Percentiles rank a stretch among this genome's conserved stretches.
phyloP scores from a whole-genome alignment of 2,797 vertebrate species.

The Danio albolineatus region DNA sequence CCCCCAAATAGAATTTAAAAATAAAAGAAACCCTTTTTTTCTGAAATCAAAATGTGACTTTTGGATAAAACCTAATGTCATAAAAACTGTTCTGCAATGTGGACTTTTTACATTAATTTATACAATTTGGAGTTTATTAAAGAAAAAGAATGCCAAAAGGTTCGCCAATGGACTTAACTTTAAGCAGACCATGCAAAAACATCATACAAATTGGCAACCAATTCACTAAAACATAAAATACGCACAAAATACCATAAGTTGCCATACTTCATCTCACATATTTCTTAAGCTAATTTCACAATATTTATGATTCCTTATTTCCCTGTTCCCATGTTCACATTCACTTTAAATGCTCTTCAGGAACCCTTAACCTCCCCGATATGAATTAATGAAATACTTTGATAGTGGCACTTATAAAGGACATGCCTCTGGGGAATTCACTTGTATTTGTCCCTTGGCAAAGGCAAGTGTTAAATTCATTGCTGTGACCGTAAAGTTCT shows the following conservation, averaged over 20 bases:
- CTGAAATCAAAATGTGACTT: not conserved
- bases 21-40: too few species aligned
- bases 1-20: too few species aligned
- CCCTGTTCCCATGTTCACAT: not conserved
- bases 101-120: accelerated
- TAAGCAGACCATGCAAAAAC: not conserved
- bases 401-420: constrained; percentile 31
- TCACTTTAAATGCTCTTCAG: not conserved
- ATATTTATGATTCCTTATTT: not conserved
- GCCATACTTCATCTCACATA: not conserved
- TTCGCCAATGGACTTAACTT: not conserved
- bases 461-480: constrained; percentile 48
- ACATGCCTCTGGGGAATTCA: constrained; percentile 32
- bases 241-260: not conserved
- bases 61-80: not conserved
- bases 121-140: not conserved
- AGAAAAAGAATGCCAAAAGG: not conserved
- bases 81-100: not conserved
- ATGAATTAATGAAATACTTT: constrained; percentile 18
- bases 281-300: not conserved
- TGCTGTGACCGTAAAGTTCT: constrained; percentile 38
- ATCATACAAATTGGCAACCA: not conserved
- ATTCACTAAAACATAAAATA: not conserved
- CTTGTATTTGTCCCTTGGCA: constrained; percentile 45
- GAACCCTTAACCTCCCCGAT: not conserved